These are phyloP conservation scores for Crotalus horridus DNA, from an alignment of 2,113 vertebrate genomes.

Conservation along the genomic window DNA sequence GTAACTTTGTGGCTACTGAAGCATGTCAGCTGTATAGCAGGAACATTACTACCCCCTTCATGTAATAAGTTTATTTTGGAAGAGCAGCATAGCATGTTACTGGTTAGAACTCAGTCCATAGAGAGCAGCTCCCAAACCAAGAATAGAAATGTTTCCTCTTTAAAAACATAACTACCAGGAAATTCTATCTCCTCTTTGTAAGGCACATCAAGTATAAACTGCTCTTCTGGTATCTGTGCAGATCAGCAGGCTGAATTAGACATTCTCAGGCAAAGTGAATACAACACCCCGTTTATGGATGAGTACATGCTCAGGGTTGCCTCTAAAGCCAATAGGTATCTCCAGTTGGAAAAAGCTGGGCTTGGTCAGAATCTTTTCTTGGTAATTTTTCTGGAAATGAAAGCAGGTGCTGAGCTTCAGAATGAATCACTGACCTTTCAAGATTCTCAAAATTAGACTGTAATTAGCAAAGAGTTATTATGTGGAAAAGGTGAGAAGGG, in stretches of 20 bases:
- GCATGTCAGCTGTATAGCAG: not conserved
- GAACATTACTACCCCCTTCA: not conserved
- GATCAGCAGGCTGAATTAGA: not conserved
- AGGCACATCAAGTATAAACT: not conserved
- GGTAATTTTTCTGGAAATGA: not conserved
- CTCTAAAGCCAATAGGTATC: not conserved
- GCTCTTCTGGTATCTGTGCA: not conserved
- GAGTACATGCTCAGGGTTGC: not conserved
- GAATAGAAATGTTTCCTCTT: not conserved
- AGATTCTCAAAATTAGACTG: not conserved
- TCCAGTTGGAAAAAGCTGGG: not conserved
- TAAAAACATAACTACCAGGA: not conserved
- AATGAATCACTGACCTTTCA: not conserved
- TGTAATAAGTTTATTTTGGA: accelerated
- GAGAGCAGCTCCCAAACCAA: not conserved
- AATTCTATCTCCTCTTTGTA: not conserved
- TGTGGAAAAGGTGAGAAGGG: not conserved
- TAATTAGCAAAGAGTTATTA: not conserved
- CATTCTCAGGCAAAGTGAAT: not conserved
- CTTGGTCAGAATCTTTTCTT: not conserved
- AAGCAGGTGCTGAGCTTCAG: not conserved
- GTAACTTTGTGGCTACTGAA: slow-evolving; percentile 23
- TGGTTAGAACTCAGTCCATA: accelerated
- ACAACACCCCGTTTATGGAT: accelerated
- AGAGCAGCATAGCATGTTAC: not conserved